Conservation (phyloP, 1,140 invertebrate species). For the Drosophila asahinai region DNA sequence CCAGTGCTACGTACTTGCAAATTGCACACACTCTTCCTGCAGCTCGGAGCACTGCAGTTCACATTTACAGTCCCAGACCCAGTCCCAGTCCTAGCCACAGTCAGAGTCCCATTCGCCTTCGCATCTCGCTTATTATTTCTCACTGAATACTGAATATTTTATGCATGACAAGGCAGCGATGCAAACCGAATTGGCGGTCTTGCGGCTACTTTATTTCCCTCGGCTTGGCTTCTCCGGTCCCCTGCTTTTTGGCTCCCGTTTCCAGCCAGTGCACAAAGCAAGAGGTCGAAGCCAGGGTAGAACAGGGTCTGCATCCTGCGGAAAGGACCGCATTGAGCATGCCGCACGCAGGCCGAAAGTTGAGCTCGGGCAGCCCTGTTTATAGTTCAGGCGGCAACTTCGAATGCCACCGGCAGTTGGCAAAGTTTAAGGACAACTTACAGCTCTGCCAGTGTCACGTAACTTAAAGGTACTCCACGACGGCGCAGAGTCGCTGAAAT, state of each 20-base stretch:
- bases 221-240: conserved; percentile 7
- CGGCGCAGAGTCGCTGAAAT: conserved; percentile 21
- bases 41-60: conserved; percentile 8
- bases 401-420: conserved; percentile 30
- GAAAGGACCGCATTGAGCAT: conserved; percentile 14
- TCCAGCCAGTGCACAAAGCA: conserved; percentile 20
- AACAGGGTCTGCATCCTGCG: not conserved
- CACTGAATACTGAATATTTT: conserved; percentile 46
- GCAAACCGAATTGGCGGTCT: conserved; percentile 47
- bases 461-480: conserved; percentile 15
- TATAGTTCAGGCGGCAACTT: conserved; percentile 32
- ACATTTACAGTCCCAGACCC: conserved; percentile 3
- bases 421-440: conserved; percentile 34
- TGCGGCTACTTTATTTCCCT: conserved; percentile 22
- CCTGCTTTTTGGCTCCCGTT: conserved; percentile 18
- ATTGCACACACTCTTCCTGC: conserved; percentile 6
- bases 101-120: conserved; percentile 17
- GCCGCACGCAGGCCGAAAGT: conserved; percentile 34
- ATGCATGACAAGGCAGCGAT: conserved; percentile 37
- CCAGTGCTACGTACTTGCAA: conserved; percentile 3
- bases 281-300: conserved; percentile 17
- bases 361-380: conserved; percentile 13
- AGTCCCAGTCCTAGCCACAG: no score
- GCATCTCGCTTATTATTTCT: conserved; percentile 33
- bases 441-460: conserved; percentile 36